Evolutionary conservation across 2,888 invertebrate genomes (phyloP).

Genomic region (Ophioninae sp.): DNA sequence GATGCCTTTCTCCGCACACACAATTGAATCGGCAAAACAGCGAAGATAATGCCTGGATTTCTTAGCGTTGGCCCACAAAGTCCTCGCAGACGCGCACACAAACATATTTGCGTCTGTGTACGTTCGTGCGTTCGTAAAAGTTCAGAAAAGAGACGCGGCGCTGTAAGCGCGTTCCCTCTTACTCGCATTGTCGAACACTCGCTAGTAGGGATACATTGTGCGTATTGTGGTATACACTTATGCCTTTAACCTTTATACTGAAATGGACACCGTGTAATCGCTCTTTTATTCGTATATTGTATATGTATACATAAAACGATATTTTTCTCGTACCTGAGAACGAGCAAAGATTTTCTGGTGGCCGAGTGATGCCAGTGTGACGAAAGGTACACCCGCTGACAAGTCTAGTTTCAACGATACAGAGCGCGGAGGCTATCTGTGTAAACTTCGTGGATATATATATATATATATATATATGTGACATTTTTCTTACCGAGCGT

Average conservation of each 20-base stretch:
- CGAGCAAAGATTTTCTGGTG: conserved; percentile 23
- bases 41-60: conserved; percentile 77
- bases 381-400: conserved; percentile 49
- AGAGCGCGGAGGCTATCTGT: too few relatives aligned
- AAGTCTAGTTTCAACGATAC: conserved; percentile 33
- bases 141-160: conserved; percentile 45
- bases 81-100: conserved; percentile 30
- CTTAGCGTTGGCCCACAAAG: conserved; percentile 60
- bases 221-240: conserved; percentile 36
- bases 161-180: conserved; percentile 58
- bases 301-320: conserved; percentile 24
- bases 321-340: conserved; percentile 55
- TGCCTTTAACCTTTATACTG: conserved; percentile 68
- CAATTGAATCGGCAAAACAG: conserved; percentile 81
- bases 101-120: background rate
- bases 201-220: conserved; percentile 10
- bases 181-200: conserved; percentile 45
- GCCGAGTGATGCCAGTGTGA: conserved; percentile 25
- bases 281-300: conserved; percentile 71
- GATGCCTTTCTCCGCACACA: conserved; percentile 79
- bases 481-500: conserved; percentile 8
- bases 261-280: conserved; percentile 80
- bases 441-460: background rate
- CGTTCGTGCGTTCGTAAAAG: conserved; percentile 4
- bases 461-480: background rate